These are phyloP conservation scores for Teleogryllus oceanicus DNA, from an alignment of 2,888 invertebrate species.

Conservation along the genomic window DNA sequence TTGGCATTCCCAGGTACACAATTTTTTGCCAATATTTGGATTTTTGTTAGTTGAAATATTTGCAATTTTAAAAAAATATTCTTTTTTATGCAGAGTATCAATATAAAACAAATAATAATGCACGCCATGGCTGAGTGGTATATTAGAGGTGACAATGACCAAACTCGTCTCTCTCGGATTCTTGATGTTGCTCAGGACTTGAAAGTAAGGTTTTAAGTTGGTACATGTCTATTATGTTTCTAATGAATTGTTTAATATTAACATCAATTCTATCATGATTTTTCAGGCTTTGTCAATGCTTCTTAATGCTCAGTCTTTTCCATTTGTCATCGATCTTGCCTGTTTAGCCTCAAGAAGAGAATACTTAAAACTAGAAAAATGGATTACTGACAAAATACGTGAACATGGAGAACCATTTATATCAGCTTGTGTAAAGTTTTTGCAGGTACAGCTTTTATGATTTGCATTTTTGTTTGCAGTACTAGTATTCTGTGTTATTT, in stretches of 20 bases:
- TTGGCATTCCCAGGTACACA: slow-evolving; percentile 72
- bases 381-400: slow-evolving; percentile 94
- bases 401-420: slow-evolving; percentile 93
- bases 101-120: slow-evolving; percentile 81
- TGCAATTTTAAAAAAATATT: neutral
- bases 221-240: neutral
- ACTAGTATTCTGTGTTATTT: slow-evolving; percentile 25
- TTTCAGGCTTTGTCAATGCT: slow-evolving; percentile 85
- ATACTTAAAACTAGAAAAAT: slow-evolving; percentile 96
- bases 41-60: neutral
- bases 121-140: slow-evolving; percentile 98
- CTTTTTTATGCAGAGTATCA: slow-evolving; percentile 51
- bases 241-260: neutral
- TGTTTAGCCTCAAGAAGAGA: slow-evolving; percentile 95
- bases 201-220: slow-evolving; percentile 46
- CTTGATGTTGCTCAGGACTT: slow-evolving; percentile 93
- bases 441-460: slow-evolving; percentile 53
- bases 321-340: slow-evolving; percentile 97
- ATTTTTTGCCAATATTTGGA: slow-evolving; percentile 20
- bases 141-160: slow-evolving; percentile 86
- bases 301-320: slow-evolving; percentile 84
- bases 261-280: slow-evolving; percentile 24
- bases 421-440: slow-evolving; percentile 78
- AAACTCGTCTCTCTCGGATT: slow-evolving; percentile 87
- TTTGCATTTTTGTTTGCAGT: neutral